Percentiles rank a stretch among this genome's conserved stretches.
phyloP scores from a whole-genome alignment of 2,888 invertebrate genomes.

The Eupithecia abbreviata region DNA sequence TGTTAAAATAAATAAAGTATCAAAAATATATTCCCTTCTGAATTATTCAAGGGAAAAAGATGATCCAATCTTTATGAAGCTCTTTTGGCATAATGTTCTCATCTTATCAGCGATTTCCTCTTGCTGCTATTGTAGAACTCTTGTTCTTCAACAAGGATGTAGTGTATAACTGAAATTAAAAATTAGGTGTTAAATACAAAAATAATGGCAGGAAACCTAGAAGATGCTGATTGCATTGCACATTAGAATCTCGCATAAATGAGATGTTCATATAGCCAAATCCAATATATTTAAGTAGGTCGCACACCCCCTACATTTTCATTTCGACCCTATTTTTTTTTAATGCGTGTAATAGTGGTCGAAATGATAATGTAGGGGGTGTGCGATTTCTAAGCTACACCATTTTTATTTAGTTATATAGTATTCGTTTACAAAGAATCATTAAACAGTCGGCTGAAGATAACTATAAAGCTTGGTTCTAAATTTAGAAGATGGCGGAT shows the following conservation, averaged over 20 bases:
- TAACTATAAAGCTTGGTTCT: background rate
- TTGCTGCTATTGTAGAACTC: background rate
- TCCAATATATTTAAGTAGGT: too few relatives aligned
- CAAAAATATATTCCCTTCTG: background rate
- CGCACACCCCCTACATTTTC: too few relatives aligned
- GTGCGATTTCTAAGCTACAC: too few relatives aligned
- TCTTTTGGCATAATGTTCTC: background rate
- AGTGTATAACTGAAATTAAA: conserved; percentile 39
- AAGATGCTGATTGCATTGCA: background rate
- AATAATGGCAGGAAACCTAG: background rate
- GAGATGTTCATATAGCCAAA: too few relatives aligned
- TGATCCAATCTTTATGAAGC: background rate
- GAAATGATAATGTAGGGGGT: too few relatives aligned
- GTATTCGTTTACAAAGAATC: too few relatives aligned
- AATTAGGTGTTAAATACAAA: background rate
- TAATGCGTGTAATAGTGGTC: too few relatives aligned
- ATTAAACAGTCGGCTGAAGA: too few relatives aligned
- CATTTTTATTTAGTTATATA: too few relatives aligned
- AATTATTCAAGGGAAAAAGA: background rate
- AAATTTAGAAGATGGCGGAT: background rate
- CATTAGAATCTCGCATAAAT: too few relatives aligned
- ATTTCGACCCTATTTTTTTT: too few relatives aligned
- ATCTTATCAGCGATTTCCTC: background rate
- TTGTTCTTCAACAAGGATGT: conserved; percentile 38
- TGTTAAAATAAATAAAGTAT: conserved; percentile 14